Conservation (phyloP, 2,113 vertebrate species). For the Phyllostomus discolor region DNA sequence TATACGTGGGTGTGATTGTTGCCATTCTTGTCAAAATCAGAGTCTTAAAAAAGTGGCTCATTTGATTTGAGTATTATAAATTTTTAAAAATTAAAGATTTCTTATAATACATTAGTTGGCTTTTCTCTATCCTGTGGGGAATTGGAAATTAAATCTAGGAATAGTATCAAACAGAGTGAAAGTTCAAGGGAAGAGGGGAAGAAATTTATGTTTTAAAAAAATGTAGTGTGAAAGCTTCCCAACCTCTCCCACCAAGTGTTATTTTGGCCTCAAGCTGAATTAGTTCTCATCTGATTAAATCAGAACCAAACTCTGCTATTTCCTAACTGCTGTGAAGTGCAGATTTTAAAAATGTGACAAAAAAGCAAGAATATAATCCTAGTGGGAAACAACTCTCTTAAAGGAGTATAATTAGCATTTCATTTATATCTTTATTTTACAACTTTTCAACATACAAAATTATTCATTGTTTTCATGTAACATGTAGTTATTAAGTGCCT, state of each 20-base stretch:
- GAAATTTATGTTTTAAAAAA: constrained; percentile 36
- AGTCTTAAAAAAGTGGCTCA: background rate
- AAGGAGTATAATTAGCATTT: constrained; percentile 67
- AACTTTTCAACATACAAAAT: constrained; percentile 62
- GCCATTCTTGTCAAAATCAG: background rate
- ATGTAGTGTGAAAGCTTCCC: constrained; percentile 46
- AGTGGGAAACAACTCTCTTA: constrained; percentile 47
- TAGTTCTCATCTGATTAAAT: constrained; percentile 64
- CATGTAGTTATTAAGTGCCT: constrained; percentile 49
- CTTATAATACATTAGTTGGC: background rate
- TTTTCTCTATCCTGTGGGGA: constrained; percentile 33
- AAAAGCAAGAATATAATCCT: constrained; percentile 59
- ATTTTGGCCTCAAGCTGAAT: constrained; percentile 42
- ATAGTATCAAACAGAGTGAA: constrained; percentile 48
- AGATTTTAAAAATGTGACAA: constrained; percentile 70
- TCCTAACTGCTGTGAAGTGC: constrained; percentile 47
- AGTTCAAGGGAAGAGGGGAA: constrained; percentile 59
- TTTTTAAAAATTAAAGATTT: background rate
- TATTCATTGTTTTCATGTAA: constrained; percentile 56
- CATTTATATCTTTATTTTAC: constrained; percentile 56
- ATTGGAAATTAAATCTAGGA: constrained; percentile 41
- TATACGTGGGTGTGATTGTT: background rate
- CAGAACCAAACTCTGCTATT: constrained; percentile 46
- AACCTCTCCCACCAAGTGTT: constrained; percentile 45
- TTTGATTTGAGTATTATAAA: background rate